Percentiles rank a stretch among this genome's conserved stretches.
Evolutionary conservation across 2,113 vertebrate genomes (phyloP).

Genomic region (Pomatorhinus ruficollis): DNA sequence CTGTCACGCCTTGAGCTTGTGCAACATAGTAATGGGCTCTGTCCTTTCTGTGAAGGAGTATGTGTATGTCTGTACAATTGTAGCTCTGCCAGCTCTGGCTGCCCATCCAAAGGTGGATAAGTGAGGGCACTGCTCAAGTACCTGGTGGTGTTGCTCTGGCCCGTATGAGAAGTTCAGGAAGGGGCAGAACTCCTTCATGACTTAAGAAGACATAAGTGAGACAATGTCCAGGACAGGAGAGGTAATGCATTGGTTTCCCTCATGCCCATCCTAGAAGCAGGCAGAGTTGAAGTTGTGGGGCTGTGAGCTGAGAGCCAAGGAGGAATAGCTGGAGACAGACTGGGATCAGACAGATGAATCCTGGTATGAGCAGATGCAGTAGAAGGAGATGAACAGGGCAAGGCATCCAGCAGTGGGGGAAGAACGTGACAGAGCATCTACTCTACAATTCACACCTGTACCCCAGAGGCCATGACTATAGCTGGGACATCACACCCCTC

Average conservation of each 20-base stretch:
- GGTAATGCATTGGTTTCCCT: background rate
- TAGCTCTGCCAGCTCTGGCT: background rate
- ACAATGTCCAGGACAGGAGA: background rate
- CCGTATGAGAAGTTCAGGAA: background rate
- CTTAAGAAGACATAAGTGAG: background rate
- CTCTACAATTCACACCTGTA: background rate
- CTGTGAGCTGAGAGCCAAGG: background rate
- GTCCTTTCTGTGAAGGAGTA: background rate
- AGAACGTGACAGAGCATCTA: slow-evolving; percentile 71
- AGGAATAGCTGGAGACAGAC: background rate
- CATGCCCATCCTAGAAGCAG: background rate
- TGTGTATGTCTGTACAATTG: background rate
- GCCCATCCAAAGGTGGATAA: too few relatives aligned
- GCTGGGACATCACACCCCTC: background rate
- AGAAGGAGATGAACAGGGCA: slow-evolving; percentile 57
- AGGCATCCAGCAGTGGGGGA: slow-evolving; percentile 62
- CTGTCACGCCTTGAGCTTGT: background rate
- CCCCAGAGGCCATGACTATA: background rate
- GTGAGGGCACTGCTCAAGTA: background rate
- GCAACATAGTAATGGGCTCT: background rate
- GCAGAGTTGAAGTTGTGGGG: background rate
- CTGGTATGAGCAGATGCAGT: slow-evolving; percentile 77
- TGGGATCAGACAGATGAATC: slow-evolving; percentile 34
- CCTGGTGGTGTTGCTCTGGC: background rate
- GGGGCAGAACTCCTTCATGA: background rate